Evolutionary conservation across 2,797 vertebrate genomes (phyloP), one percentile per base, ranked within the genome.

Genomic region (Nyctibius grandis): DNA sequence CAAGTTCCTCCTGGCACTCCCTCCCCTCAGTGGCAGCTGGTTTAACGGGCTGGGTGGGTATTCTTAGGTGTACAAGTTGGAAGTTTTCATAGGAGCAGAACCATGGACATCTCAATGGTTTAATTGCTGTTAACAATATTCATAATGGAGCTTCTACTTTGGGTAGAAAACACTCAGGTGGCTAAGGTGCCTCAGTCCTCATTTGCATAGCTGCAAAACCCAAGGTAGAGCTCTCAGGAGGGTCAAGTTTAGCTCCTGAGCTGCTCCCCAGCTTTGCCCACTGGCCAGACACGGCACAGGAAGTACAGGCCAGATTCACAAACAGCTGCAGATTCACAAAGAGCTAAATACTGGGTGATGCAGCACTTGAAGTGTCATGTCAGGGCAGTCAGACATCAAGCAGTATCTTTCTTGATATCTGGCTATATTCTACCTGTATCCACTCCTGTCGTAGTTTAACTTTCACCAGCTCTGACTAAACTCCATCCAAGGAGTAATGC

Each of bases 271-370:
- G 80, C 83, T 73, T 38, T 64, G 50, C 61, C 73, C 34, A 13
- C 34, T 17, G 70, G 25, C 53, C 54, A 82, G 54, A n/a, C 22
- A n/a, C 47, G 1, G 3, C n/a, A 19, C 0, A 2, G 44, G 56
- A 61, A 20, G 17, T 15, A 18, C 3, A 1, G 34, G 20, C 47
- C 29, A n/a, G n/a, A n/a, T n/a, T n/a, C n/a, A n/a, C n/a, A n/a
- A n/a, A 18, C 21, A 74, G 44, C 60, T 89, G 44, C 56, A 70
- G 47, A 19, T 13, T 18, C 10, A 11, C 36, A 34, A 18, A 48
- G 40, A 56, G 48, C 57, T 51, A 50, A 78, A 20, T 44, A 21
- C 25, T 12, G 25, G 29, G 28, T 14, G 23, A 57, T 17, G 73
- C 73, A 57, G 68, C 56, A 20, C 21, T 23, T 78, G 14, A 38